These are phyloP conservation scores for Apostichopus japonicus DNA, from an alignment of 35 echinoderm and acorn worm species.

Conservation along the genomic window DNA sequence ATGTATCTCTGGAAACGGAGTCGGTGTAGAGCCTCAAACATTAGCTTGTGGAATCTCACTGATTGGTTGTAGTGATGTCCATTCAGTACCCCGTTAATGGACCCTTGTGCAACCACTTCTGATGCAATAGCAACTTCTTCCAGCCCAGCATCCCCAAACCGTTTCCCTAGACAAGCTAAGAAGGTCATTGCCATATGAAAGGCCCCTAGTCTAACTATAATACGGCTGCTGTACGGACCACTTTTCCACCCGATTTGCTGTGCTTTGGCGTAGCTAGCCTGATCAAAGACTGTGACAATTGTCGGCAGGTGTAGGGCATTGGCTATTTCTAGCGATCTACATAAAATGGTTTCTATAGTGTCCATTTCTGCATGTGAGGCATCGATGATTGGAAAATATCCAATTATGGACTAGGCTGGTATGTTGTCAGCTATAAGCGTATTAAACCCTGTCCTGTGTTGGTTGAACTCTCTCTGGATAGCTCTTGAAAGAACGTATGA, in stretches of 20 bases:
- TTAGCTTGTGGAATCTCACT: constrained; percentile 11
- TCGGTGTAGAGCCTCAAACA: constrained; percentile 33
- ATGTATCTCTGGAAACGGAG: constrained; percentile 9
- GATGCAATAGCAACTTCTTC: constrained; percentile 32
- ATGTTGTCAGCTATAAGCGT: background rate
- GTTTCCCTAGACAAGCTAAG: constrained; percentile 30
- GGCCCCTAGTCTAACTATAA: constrained; percentile 64
- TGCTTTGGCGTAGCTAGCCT: constrained; percentile 70
- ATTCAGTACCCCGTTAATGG: constrained; percentile 38
- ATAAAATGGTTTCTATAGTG: constrained; percentile 11
- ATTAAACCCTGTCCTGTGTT: constrained; percentile 74
- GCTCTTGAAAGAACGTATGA: constrained; percentile 1
- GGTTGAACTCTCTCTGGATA: constrained; percentile 63
- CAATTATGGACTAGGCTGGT: constrained; percentile 8
- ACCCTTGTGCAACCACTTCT: constrained; percentile 36
- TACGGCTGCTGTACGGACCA: constrained; percentile 50
- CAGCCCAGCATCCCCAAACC: constrained; percentile 32
- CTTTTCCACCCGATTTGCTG: constrained; percentile 87
- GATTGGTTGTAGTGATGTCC: constrained; percentile 38
- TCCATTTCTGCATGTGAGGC: background rate
- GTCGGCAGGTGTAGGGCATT: background rate
- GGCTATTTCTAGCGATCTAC: too few relatives aligned
- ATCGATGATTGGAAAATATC: constrained; percentile 37
- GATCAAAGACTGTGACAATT: constrained; percentile 73
- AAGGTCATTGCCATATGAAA: constrained; percentile 41